These are phyloP conservation scores for Drosophila lacicola DNA, from an alignment of 2,888 invertebrate species.

Conservation along the genomic window DNA sequence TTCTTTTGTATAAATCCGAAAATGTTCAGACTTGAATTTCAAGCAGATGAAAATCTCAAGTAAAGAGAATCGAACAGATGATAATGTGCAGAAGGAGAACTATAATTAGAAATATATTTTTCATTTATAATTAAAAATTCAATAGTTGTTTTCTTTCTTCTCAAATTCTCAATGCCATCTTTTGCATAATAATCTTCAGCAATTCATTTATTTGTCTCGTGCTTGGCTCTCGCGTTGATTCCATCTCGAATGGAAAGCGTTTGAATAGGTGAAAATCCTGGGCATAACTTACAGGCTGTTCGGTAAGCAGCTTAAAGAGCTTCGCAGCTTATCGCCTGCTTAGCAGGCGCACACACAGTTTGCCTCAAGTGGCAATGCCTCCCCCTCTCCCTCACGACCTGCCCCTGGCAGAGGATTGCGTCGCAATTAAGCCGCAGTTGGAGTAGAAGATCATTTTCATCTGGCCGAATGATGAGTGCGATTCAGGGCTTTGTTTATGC, in stretches of 20 bases:
- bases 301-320: constrained; percentile 68
- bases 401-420: constrained; percentile 18
- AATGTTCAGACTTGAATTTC: not conserved
- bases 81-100: too few relatives aligned
- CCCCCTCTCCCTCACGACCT: not conserved
- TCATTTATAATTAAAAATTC: too few relatives aligned
- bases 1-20: too few relatives aligned
- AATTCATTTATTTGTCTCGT: not conserved
- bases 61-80: too few relatives aligned
- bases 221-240: not conserved
- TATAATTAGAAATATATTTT: too few relatives aligned
- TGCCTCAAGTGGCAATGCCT: constrained; percentile 4
- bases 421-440: constrained; percentile 48
- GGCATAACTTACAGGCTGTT: constrained; percentile 35
- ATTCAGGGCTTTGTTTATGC: constrained; percentile 69
- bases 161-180: too few relatives aligned
- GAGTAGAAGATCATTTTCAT: constrained; percentile 53
- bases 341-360: constrained; percentile 39
- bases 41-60: not conserved
- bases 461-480: constrained; percentile 41
- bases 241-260: constrained; percentile 21
- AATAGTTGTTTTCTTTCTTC: too few relatives aligned
- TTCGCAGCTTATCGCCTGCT: constrained; percentile 66
- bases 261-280: constrained; percentile 25
- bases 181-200: not conserved